Conservation (phyloP, 2,888 invertebrate genomes). For the Drosophila neutralis region DNA sequence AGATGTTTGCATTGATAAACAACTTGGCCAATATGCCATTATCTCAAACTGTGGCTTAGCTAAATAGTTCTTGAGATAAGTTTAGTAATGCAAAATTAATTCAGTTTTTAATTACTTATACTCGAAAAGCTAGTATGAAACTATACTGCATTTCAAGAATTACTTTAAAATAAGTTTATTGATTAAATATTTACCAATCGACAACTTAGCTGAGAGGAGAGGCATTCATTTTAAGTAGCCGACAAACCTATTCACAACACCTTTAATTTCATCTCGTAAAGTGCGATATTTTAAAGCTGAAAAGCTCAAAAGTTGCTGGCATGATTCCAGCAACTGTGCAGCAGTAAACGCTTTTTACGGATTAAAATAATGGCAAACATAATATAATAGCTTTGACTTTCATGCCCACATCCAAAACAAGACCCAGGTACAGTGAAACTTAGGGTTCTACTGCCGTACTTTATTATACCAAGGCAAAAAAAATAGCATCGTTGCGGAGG, state of each 20-base stretch:
- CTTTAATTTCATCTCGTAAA: background rate
- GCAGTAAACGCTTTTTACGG: background rate
- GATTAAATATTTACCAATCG: background rate
- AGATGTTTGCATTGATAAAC: background rate
- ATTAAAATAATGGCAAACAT: background rate
- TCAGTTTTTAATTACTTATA: too few relatives aligned
- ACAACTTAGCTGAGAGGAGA: background rate
- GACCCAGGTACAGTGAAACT: background rate
- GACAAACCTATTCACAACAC: background rate
- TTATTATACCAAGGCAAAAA: conserved; percentile 42
- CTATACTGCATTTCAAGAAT: too few relatives aligned
- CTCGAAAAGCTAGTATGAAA: background rate
- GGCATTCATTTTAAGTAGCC: background rate
- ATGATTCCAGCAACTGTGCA: background rate
- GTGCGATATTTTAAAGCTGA: background rate
- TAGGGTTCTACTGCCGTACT: conserved; percentile 14
- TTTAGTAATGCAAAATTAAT: too few relatives aligned
- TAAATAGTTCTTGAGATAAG: background rate
- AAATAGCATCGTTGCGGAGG: conserved; percentile 8
- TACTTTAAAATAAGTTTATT: background rate
- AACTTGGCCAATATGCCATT: background rate
- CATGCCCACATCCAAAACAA: background rate
- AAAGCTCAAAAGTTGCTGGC: background rate
- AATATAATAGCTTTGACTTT: background rate
- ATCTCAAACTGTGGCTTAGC: background rate